Percentiles rank a stretch among this genome's conserved stretches.
Conservation (phyloP, 2,113 vertebrate genomes). For the Pteropus alecto region DNA sequence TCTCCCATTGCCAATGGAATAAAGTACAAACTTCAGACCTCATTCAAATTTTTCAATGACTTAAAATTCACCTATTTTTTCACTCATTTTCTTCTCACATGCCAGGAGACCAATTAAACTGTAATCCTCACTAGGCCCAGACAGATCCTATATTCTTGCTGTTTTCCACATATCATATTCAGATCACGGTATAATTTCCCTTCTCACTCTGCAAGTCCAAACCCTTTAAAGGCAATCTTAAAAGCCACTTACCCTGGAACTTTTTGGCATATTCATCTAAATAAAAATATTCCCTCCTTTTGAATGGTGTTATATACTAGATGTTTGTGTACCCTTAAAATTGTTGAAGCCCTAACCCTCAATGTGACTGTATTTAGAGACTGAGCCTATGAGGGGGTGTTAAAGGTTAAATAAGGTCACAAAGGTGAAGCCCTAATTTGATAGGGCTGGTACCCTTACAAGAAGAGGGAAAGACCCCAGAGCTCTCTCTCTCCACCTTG, state of each 20-base stretch:
- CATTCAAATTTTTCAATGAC: not conserved
- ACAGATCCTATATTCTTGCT: not conserved
- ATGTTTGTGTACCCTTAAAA: not conserved
- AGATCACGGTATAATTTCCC: not conserved
- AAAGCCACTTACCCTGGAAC: not conserved
- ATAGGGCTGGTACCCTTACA: not conserved
- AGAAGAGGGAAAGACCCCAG: not conserved
- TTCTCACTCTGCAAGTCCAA: not conserved
- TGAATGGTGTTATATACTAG: not conserved
- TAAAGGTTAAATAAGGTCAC: not conserved
- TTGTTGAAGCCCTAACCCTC: not conserved
- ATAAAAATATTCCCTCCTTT: not conserved
- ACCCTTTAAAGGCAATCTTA: not conserved
- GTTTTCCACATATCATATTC: not conserved
- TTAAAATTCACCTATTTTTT: not conserved
- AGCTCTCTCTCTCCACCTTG: not conserved
- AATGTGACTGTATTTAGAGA: not conserved
- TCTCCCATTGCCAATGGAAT: not conserved
- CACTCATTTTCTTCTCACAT: not conserved
- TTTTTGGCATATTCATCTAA: not conserved
- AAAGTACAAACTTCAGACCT: not conserved
- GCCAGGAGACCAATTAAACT: not conserved
- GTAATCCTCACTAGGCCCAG: not conserved
- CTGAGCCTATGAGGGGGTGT: not conserved
- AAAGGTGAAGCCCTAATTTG: not conserved